Conservation (phyloP, 2,888 invertebrate genomes). For the Iselma pallidipennis region DNA sequence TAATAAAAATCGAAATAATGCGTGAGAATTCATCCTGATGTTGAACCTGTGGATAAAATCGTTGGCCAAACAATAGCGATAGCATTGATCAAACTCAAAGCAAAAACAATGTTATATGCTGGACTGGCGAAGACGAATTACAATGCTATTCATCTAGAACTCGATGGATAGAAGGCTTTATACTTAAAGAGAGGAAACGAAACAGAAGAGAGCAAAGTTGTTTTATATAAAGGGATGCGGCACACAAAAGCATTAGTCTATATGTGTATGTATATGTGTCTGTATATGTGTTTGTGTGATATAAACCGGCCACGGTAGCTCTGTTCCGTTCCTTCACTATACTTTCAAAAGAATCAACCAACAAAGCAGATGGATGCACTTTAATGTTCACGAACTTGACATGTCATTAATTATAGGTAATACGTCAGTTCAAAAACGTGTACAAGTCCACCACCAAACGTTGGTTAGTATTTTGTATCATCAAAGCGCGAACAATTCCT, state of each 20-base stretch:
- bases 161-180: slow-evolving; percentile 39
- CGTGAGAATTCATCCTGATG: background rate
- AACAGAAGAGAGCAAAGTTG: slow-evolving; percentile 46
- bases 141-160: slow-evolving; percentile 42
- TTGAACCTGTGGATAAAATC: background rate
- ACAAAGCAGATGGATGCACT: slow-evolving; percentile 52
- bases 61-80: background rate
- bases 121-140: slow-evolving; percentile 36
- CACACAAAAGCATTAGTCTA: slow-evolving; percentile 49
- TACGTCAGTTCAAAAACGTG: slow-evolving; percentile 16
- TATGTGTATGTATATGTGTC: background rate
- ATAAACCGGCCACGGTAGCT: slow-evolving; percentile 46
- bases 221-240: slow-evolving; percentile 46
- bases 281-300: slow-evolving; percentile 18
- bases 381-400: slow-evolving; percentile 53
- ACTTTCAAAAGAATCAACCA: slow-evolving; percentile 48
- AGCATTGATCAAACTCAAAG: slow-evolving; percentile 12
- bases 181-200: slow-evolving; percentile 38
- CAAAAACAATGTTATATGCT: slow-evolving; percentile 37
- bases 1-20: background rate
- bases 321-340: slow-evolving; percentile 32
- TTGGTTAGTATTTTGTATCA: slow-evolving; percentile 41
- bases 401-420: slow-evolving; percentile 55
- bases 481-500: slow-evolving; percentile 42
- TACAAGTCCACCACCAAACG: slow-evolving; percentile 32